A percentile compares a stretch with the other conserved stretches of the same genome.
These are phyloP conservation scores for Iguana delicatissima DNA, from an alignment of 2,797 vertebrate genomes.

Conservation along the genomic window DNA sequence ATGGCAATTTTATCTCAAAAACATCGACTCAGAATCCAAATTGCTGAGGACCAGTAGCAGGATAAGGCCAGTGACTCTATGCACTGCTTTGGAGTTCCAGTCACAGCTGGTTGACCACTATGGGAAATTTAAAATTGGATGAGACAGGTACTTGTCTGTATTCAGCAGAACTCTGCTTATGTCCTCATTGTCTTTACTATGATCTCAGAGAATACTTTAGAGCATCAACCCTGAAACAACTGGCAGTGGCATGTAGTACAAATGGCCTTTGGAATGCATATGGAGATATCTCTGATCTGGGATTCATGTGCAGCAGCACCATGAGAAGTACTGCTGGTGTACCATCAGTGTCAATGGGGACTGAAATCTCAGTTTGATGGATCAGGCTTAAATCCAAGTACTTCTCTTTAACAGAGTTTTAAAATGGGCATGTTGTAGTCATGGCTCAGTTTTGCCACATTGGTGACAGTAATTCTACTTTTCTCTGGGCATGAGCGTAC, in stretches of 20 bases:
- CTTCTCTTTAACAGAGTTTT: neutral
- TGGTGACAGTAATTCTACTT: neutral
- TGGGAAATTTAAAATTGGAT: neutral
- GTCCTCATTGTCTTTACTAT: neutral
- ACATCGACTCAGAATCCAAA: neutral
- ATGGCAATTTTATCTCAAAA: neutral
- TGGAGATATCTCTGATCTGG: neutral
- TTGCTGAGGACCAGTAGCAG: neutral
- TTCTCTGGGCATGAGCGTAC: neutral
- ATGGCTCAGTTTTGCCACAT: neutral
- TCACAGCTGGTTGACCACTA: neutral
- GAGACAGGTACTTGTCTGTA: neutral
- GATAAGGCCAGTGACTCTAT: neutral
- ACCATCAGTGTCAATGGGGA: neutral
- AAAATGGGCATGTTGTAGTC: neutral
- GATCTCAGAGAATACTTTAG: neutral
- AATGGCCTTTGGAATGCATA: too few species aligned
- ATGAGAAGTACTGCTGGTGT: neutral
- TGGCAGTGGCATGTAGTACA: too few species aligned
- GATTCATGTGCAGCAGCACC: neutral
- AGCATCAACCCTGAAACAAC: neutral
- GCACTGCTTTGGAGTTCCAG: neutral
- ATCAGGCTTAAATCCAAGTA: neutral
- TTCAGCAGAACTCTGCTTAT: neutral
- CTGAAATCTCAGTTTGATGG: neutral